Conservation (phyloP, 2,113 vertebrate species). For the Poecile atricapillus region DNA sequence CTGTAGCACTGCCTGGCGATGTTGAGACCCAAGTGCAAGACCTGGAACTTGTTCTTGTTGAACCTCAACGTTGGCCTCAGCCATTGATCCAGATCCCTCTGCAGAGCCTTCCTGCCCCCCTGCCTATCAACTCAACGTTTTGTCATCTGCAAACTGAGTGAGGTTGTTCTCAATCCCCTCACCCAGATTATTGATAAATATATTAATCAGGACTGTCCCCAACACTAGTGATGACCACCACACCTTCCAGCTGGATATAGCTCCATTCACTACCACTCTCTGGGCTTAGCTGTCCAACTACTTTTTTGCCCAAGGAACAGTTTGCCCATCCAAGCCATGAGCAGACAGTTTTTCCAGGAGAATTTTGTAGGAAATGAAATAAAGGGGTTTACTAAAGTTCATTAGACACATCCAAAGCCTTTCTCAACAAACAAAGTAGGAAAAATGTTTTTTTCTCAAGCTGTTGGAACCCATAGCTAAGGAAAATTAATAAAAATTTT, state of each 20-base stretch:
- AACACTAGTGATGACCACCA: no score
- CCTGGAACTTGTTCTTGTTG: no score
- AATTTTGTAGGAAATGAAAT: not conserved
- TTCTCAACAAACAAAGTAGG: not conserved
- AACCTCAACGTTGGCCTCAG: fast-evolving
- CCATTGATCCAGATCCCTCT: not conserved
- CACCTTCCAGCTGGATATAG: not conserved
- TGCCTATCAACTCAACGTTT: not conserved
- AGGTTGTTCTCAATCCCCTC: not conserved
- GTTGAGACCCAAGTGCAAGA: not conserved
- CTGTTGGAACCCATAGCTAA: not conserved
- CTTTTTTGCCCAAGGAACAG: not conserved
- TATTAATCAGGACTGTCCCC: not conserved
- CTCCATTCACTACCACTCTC: not conserved
- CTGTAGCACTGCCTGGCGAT: not conserved
- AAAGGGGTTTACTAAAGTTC: not conserved
- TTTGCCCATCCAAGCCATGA: not conserved
- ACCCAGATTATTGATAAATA: not conserved
- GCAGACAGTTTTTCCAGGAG: not conserved
- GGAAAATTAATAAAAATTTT: not conserved
- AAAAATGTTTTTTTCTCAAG: not conserved
- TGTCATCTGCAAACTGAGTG: not conserved
- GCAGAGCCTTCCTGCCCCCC: not conserved
- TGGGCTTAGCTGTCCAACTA: not conserved
- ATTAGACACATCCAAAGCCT: not conserved